phyloP scores from a whole-genome alignment of 2,113 vertebrate species.

The Cnemophilus loriae region DNA sequence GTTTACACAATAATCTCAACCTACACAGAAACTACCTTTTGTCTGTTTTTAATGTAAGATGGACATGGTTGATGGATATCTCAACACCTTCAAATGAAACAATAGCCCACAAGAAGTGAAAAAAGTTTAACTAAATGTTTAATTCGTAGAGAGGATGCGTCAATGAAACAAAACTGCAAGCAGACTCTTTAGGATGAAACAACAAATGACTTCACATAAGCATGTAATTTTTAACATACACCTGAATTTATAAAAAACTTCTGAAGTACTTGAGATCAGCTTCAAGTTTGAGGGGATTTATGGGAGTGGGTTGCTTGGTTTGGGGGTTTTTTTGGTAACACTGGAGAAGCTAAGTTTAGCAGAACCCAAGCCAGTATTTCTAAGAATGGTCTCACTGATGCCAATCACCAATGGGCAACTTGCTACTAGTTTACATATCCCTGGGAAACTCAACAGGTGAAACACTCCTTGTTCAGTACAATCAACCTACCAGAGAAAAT shows the following conservation, averaged over 20 bases:
- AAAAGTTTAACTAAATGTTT: neutral
- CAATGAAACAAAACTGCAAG: neutral
- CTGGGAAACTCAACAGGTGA: neutral
- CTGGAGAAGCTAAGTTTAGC: neutral
- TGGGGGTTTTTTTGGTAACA: neutral
- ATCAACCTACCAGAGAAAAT: neutral
- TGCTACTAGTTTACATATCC: neutral
- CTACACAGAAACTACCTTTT: neutral
- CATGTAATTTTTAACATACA: neutral
- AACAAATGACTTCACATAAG: neutral
- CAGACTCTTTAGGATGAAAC: neutral
- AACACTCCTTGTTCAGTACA: neutral
- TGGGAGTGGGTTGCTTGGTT: neutral
- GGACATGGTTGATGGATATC: neutral
- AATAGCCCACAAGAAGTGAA: neutral
- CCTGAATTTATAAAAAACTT: neutral
- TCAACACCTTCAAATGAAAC: neutral
- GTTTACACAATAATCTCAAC: neutral
- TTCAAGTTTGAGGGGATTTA: neutral
- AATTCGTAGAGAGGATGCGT: neutral
- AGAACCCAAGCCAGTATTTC: neutral
- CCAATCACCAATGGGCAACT: neutral
- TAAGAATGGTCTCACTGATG: neutral
- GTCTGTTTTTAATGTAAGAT: neutral
- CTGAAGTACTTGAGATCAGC: neutral